Conservation (phyloP, 2,113 vertebrate genomes). For the Recurvirostra avosetta region DNA sequence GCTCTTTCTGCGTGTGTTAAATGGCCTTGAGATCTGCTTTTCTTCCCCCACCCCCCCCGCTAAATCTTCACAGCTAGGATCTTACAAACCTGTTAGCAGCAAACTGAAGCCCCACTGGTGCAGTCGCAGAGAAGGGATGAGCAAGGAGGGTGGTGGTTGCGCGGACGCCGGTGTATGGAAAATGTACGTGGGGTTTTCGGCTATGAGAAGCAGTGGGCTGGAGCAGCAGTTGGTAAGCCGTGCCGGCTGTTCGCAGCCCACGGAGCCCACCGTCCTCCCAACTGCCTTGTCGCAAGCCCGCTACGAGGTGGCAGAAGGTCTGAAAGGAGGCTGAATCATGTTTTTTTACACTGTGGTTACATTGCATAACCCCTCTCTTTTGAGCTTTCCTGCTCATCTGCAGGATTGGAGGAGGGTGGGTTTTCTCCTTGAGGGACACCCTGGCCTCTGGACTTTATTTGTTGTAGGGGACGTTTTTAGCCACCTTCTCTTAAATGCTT, state of each 20-base stretch:
- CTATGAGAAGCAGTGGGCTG: neutral
- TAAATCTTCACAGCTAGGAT: neutral
- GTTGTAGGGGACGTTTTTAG: neutral
- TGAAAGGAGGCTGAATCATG: neutral
- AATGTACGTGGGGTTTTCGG: accelerated
- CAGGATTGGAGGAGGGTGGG: neutral
- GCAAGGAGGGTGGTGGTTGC: neutral
- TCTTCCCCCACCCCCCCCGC: neutral
- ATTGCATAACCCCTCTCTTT: neutral
- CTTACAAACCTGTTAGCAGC: neutral
- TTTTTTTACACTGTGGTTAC: neutral
- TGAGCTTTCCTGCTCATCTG: neutral
- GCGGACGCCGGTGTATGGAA: accelerated
- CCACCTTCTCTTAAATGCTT: neutral
- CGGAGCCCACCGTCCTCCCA: neutral
- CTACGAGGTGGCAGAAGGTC: neutral
- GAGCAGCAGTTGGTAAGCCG: neutral
- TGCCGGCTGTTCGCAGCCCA: neutral
- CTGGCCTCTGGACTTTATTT: neutral
- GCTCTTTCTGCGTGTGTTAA: neutral
- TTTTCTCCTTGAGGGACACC: neutral
- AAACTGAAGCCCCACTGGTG: neutral
- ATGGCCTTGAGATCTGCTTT: slow-evolving; percentile 4
- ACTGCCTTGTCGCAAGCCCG: neutral
- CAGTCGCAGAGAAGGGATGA: accelerated